Conservation (phyloP, 2,113 vertebrate species). For the Falco punctatus region DNA sequence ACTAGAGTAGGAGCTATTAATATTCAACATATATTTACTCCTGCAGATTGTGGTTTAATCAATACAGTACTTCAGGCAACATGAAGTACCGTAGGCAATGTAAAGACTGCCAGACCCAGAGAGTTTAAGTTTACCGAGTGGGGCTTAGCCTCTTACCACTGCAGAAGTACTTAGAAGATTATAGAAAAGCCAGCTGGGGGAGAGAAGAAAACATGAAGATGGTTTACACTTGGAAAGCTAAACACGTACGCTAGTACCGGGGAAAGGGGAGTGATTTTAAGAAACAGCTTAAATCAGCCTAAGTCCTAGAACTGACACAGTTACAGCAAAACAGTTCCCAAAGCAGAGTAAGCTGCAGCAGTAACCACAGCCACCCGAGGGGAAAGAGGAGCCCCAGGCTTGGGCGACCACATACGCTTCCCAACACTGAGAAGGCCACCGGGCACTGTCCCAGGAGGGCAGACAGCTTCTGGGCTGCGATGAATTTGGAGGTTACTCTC, state of each 20-base stretch:
- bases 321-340: neutral
- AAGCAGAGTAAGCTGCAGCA: neutral
- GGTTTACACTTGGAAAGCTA: neutral
- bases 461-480: neutral
- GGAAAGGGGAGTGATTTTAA: neutral
- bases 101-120: conserved; percentile 30
- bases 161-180: conserved; percentile 37
- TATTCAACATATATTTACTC: conserved; percentile 73
- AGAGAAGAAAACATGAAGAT: neutral
- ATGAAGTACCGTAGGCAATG: conserved; percentile 34
- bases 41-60: conserved; percentile 68
- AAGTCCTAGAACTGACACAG: neutral
- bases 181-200: conserved; percentile 30
- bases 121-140: neutral
- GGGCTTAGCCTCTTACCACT: conserved; percentile 37
- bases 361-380: accelerated
- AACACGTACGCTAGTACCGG: neutral
- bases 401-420: accelerated
- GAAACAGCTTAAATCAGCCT: neutral
- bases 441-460: neutral
- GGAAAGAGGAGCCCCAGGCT: neutral
- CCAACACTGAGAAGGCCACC: neutral
- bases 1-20: conserved; percentile 40
- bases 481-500: neutral
- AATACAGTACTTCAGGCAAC: conserved; percentile 64